A percentile compares a stretch with the other conserved stretches of the same genome.
Conservation (phyloP, 2,888 invertebrate species). For the Machimus rusticus region DNA sequence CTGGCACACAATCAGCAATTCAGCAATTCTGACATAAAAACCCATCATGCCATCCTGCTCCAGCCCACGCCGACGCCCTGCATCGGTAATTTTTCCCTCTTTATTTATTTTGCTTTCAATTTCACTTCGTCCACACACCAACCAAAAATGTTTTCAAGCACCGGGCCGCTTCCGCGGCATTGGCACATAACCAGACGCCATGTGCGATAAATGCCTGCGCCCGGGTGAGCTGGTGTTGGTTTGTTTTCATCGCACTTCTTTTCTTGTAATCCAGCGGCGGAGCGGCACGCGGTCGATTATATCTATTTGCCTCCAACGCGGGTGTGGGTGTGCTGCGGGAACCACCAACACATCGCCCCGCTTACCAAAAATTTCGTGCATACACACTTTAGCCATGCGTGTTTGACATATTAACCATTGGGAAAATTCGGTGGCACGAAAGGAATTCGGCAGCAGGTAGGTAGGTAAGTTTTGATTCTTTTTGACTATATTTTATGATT, state of each 20-base stretch:
- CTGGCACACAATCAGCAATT: background rate
- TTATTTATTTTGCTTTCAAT: constrained; percentile 7
- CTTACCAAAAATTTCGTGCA: background rate
- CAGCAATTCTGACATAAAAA: background rate
- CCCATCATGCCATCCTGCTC: constrained; percentile 3
- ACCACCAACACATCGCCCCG: background rate
- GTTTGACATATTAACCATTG: background rate
- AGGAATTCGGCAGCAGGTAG: background rate
- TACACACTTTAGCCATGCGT: background rate
- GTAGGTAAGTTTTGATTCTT: background rate
- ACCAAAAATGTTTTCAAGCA: background rate
- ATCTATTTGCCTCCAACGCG: background rate
- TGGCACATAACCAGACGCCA: background rate
- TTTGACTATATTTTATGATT: background rate
- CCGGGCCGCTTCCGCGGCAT: background rate
- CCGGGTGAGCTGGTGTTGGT: background rate
- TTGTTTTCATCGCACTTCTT: background rate
- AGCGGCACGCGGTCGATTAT: background rate
- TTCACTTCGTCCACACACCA: background rate
- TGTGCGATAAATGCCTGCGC: background rate
- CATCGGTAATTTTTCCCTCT: background rate
- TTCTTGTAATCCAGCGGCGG: background rate
- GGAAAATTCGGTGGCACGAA: background rate
- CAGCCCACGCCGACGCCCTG: constrained; percentile 10
- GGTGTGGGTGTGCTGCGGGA: background rate